phyloP scores from a whole-genome alignment of 2,113 vertebrate genomes.

The Notarius quadriscutis region DNA sequence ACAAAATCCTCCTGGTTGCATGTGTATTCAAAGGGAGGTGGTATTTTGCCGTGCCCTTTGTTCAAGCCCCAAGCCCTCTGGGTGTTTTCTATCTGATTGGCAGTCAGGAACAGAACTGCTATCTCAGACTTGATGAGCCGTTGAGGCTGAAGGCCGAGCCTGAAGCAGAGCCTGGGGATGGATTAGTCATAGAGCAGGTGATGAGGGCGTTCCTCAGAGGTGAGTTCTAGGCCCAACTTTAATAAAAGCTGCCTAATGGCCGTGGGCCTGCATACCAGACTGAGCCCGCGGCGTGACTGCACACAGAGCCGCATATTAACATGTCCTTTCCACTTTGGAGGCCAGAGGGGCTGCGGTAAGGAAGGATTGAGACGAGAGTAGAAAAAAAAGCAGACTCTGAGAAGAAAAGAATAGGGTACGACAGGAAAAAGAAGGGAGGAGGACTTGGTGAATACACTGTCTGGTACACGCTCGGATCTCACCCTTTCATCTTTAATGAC shows the following conservation, averaged over 20 bases:
- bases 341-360: constrained; percentile 32
- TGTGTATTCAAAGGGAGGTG: constrained; percentile 21
- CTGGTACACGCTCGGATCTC: constrained; percentile 22
- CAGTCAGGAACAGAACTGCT: constrained; percentile 44
- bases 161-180: constrained; percentile 36
- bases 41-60: constrained; percentile 43
- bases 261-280: constrained; percentile 53
- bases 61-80: constrained; percentile 36
- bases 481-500: constrained; percentile 39
- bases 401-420: constrained; percentile 24
- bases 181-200: constrained; percentile 57
- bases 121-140: constrained; percentile 51
- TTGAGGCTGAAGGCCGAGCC: constrained; percentile 36
- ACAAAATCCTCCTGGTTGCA: constrained; percentile 12
- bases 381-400: constrained; percentile 4
- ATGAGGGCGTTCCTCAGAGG: constrained; percentile 55
- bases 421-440: constrained; percentile 39
- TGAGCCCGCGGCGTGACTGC: constrained; percentile 40
- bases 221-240: constrained; percentile 54
- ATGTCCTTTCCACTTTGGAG: constrained; percentile 48
- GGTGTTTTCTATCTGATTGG: constrained; percentile 51
- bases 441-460: constrained; percentile 20
- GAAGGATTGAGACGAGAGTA: constrained; percentile 29
- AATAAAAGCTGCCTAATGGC: constrained; percentile 54
- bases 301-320: constrained; percentile 47